Base-by-base conservation (phyloP, 2,113 vertebrate genomes). In the Labeo catla region DNA sequence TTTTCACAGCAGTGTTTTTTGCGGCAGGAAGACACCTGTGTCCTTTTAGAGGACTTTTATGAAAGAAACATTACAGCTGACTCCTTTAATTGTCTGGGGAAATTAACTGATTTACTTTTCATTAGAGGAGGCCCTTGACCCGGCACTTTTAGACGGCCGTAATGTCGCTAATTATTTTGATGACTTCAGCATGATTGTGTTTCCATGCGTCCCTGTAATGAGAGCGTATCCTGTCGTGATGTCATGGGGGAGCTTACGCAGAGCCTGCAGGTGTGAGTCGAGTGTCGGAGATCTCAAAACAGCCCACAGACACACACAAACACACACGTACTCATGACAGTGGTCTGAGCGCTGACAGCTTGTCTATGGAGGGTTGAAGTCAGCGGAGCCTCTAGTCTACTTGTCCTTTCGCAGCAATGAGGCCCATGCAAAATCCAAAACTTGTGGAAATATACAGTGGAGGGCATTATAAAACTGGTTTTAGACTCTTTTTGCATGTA, bases 161-260 rank as follows among this genome's bases (percentile, higher is more conserved):
- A 84, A 84, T 84, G 82, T 84, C 65, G 57, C 47, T 86, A 66
- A 84, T 86, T 84, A 84, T 79, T 73, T 79, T 84, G 81, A 81
- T 74, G 85, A 82, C 86, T 83, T 87, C 80, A 77, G 50, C 49
- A 65, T 87, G 63, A 87, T 87, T 87, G 70, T 16, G 50, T 86
- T 87, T 87, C 79, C 79, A 82, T 63, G 45, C 12, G 10, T 54
- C 28, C 63, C 79, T 34, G 16, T n/a, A 82, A 82, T 82, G 65
- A 70, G 79, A 65, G 23, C 1, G 47, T 70, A 52, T 82, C 54
- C 82, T 73, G 74, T 79, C 84, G 74, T 88, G 87, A 84, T 54
- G 47, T 86, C 76, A 86, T 88, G 61, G 5, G 66, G 50, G 39
- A 72, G 63, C 76, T 86, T 78, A 86, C 77, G 73, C 66, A 81